Evolutionary conservation across 2,113 vertebrate genomes (phyloP).

Genomic region (Dissostichus mawsoni): DNA sequence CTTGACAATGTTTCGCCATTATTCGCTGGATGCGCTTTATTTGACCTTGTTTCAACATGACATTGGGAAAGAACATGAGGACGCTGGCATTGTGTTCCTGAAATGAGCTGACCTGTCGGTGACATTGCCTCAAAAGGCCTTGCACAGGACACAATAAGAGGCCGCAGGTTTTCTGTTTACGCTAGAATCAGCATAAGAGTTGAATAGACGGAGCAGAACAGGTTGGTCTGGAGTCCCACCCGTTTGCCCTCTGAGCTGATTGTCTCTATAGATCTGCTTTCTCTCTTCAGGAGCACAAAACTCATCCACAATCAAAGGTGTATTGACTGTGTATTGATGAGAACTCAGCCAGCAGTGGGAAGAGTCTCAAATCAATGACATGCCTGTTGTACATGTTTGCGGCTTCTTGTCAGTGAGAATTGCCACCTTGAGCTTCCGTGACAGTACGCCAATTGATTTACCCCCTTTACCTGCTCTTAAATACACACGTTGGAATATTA

Average conservation of each 20-base stretch:
- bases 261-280: conserved; percentile 79
- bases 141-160: conserved; percentile 52
- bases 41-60: conserved; percentile 48
- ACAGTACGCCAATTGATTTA: conserved; percentile 34
- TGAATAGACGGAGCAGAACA: conserved; percentile 54
- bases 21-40: not conserved
- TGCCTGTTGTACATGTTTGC: conserved; percentile 63
- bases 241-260: conserved; percentile 76
- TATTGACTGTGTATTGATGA: conserved; percentile 83
- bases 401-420: conserved; percentile 56
- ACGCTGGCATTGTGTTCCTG: conserved; percentile 48
- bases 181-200: conserved; percentile 72
- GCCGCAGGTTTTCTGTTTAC: conserved; percentile 48
- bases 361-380: conserved; percentile 82
- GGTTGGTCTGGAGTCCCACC: conserved; percentile 53
- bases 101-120: conserved; percentile 64
- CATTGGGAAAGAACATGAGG: conserved; percentile 43
- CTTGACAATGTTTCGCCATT: not conserved
- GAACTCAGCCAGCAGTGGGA: conserved; percentile 68
- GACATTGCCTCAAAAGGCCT: conserved; percentile 60
- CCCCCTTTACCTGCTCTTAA: not conserved
- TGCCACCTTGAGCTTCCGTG: conserved; percentile 61
- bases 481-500: not conserved
- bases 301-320: conserved; percentile 80
- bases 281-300: conserved; percentile 76